Percentiles rank a stretch among this genome's conserved stretches.
phyloP scores from a whole-genome alignment of 2,113 vertebrate genomes.

The Lamprologus speciosus region DNA sequence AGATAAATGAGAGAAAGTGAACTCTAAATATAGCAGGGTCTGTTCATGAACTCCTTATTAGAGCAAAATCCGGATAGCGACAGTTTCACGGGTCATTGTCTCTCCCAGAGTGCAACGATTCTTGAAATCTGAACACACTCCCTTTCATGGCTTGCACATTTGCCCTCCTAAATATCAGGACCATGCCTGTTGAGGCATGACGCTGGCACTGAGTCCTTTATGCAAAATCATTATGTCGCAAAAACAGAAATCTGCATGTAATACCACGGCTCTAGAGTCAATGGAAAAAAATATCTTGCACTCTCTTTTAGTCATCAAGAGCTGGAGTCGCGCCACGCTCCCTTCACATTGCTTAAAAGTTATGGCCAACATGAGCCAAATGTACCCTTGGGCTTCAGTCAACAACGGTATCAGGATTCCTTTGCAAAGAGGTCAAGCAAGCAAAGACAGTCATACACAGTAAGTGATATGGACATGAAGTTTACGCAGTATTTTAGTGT shows the following conservation, averaged over 20 bases:
- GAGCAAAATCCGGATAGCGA: constrained; percentile 5
- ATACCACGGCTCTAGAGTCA: not conserved
- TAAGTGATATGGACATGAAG: not conserved
- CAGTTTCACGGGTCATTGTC: not conserved
- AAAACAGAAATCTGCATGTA: not conserved
- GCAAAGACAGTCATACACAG: not conserved
- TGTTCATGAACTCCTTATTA: constrained; percentile 10
- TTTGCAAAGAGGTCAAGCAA: not conserved
- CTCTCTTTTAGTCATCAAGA: not conserved
- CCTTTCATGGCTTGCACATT: not conserved
- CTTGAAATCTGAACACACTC: not conserved
- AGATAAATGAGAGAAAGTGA: not conserved
- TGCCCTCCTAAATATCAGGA: not conserved
- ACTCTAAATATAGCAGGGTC: not conserved
- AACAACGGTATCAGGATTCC: not conserved
- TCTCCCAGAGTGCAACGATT: not conserved
- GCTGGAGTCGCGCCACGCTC: constrained; percentile 3
- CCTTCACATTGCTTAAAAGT: not conserved
- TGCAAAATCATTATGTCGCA: not conserved
- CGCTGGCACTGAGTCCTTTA: not conserved
- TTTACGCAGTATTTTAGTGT: not conserved
- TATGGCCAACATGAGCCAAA: not conserved
- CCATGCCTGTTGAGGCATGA: constrained; percentile 26
- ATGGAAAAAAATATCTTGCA: not conserved
- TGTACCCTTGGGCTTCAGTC: not conserved